Base-by-base conservation (phyloP, 1,140 invertebrate species). In the Planococcus citri region DNA sequence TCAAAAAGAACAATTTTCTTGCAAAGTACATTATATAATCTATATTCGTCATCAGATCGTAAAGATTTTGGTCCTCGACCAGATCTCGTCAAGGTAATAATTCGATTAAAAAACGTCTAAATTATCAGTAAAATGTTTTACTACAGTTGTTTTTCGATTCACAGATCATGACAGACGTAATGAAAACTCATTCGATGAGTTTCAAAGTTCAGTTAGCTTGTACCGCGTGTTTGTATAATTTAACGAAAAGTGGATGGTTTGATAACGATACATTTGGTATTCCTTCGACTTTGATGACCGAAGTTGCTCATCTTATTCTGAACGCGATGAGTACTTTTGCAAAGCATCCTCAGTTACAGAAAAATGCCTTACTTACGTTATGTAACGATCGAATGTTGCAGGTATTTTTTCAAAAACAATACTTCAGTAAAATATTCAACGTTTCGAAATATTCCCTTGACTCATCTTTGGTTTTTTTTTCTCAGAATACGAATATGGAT, bases 381-480 rank as follows among this genome's bases (percentile, higher is more conserved):
- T 91, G 89, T 75, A 90, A 87, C 76, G 89, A 92, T 76, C 79
- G 87, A 73, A 90, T 91, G 73, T 78, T 92, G 27, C 88, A 90
- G 72, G 72, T 73, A 70, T n/a, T n/a, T n/a, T n/a, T n/a, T n/a
- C n/a, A 60, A 27, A 1, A 51, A 51, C 41, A 17, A 17, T 6
- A 8, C 6, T 67, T 22, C 22, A 60, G 22, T 9, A 60, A 6
- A 9, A 8, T n/a, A 20, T 60, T n/a, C 58, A n/a, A n/a, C 10
- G 20, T 64, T 10, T 25, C 27, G 22, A 58, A n/a, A 58, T 58
- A 20, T 4, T 24, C 22, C 4, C 57, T 58, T 6, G 17, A 58
- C 3, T 58, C 17, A 20, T 58, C 57, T 17, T 58, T 64, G 14
- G 24, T 14, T 12, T 90, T 73, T 77, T 89, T 8, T 33, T 68